Conservation (phyloP, 2,113 vertebrate genomes). For the Marcusenius ussheri region DNA sequence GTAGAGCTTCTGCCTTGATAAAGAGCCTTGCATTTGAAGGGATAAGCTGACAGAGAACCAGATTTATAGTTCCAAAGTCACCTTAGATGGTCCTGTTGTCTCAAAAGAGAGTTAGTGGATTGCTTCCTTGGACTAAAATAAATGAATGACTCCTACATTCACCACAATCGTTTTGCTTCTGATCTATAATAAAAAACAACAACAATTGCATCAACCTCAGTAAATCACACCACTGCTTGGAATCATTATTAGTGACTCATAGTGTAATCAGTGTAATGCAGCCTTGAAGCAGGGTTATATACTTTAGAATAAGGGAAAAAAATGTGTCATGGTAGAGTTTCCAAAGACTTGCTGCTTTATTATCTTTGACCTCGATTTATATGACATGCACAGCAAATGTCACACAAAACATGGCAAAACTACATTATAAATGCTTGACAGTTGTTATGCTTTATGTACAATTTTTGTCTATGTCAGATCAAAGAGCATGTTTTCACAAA, state of each 20-base stretch:
- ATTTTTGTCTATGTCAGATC: slow-evolving; percentile 45
- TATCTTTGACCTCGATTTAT: neutral
- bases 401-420: slow-evolving; percentile 41
- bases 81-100: neutral
- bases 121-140: neutral
- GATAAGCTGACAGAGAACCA: slow-evolving; percentile 10
- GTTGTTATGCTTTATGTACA: neutral
- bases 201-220: neutral
- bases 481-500: slow-evolving; percentile 47
- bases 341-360: neutral
- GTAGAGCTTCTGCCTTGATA: neutral
- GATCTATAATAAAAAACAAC: too few relatives aligned
- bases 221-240: neutral
- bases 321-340: neutral
- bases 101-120: neutral
- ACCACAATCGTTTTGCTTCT: neutral
- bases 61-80: neutral
- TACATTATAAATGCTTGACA: slow-evolving; percentile 30
- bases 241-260: neutral
- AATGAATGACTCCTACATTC: neutral
- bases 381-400: slow-evolving; percentile 23
- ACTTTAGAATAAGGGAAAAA: neutral
- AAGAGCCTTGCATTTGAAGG: neutral
- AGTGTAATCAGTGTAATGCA: neutral
- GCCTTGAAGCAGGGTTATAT: too few relatives aligned